These are phyloP conservation scores for Cotesia typhae DNA, from an alignment of 1,140 invertebrate genomes.

Conservation along the genomic window DNA sequence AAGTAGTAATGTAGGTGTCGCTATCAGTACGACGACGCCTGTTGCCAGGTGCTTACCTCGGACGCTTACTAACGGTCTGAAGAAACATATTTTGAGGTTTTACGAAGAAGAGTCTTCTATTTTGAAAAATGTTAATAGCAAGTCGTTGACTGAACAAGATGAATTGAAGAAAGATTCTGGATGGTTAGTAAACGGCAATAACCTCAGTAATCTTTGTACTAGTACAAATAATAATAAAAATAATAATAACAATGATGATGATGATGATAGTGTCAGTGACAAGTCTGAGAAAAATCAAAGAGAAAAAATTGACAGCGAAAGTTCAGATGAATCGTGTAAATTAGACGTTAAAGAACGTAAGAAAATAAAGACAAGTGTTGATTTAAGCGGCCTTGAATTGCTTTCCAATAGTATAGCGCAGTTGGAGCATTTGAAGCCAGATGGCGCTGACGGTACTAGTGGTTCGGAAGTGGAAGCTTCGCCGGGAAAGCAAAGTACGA, in stretches of 20 bases:
- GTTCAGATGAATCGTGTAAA: not conserved
- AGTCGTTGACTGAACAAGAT: not conserved
- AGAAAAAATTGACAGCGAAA: not conserved
- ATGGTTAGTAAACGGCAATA: constrained; percentile 40
- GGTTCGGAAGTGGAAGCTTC: constrained; percentile 40
- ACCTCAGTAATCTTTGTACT: constrained; percentile 33
- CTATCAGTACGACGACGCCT: not conserved
- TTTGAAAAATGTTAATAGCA: constrained; percentile 3
- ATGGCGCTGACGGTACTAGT: constrained; percentile 32
- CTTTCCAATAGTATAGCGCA: constrained; percentile 84
- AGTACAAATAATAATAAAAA: constrained; percentile 44
- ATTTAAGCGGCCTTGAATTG: constrained; percentile 82
- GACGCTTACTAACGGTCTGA: constrained; percentile 47
- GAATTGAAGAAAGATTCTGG: constrained; percentile 8
- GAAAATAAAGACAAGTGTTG: constrained; percentile 64
- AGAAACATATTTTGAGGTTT: constrained; percentile 54
- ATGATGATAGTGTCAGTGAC: constrained; percentile 13
- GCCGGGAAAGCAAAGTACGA: constrained; percentile 42
- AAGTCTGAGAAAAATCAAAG: constrained; percentile 35
- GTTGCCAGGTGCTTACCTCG: not conserved
- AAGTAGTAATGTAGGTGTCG: not conserved
- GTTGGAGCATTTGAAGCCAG: constrained; percentile 66
- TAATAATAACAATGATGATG: constrained; percentile 35
- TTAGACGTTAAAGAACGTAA: constrained; percentile 1
- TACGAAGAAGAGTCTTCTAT: constrained; percentile 40